phyloP scores from a whole-genome alignment of 1,140 invertebrate species.

The Drosophila erecta region DNA sequence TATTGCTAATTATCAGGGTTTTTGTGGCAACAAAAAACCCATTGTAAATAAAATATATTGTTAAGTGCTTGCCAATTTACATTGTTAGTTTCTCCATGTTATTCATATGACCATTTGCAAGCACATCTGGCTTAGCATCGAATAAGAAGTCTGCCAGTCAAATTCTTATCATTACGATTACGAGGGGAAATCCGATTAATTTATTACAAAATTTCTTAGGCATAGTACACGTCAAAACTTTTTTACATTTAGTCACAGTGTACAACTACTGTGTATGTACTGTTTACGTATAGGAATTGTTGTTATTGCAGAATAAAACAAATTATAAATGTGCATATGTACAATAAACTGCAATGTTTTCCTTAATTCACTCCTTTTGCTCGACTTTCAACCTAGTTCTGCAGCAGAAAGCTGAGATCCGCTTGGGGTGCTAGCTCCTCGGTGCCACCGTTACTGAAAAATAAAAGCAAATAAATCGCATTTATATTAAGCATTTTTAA shows the following conservation, averaged over 20 bases:
- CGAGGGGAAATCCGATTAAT: constrained; percentile 26
- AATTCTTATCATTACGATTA: constrained; percentile 21
- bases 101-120: constrained; percentile 17
- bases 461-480: background rate
- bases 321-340: constrained; percentile 22
- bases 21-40: background rate
- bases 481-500: background rate
- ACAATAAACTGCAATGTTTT: constrained; percentile 39
- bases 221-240: constrained; percentile 1
- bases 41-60: constrained; percentile 1
- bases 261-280: constrained; percentile 9
- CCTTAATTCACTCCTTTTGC: background rate
- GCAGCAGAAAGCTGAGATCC: constrained; percentile 87
- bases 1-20: background rate
- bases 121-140: constrained; percentile 36
- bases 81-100: background rate
- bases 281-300: constrained; percentile 32
- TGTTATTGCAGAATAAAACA: constrained; percentile 57
- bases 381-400: background rate
- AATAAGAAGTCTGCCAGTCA: constrained; percentile 63
- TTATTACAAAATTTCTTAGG: constrained; percentile 27
- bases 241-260: constrained; percentile 31
- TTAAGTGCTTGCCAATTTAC: constrained; percentile 3
- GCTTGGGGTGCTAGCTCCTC: constrained; percentile 86
- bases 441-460: constrained; percentile 86